phyloP scores from a whole-genome alignment of 2,113 vertebrate genomes.

The Thunnus maccoyii region DNA sequence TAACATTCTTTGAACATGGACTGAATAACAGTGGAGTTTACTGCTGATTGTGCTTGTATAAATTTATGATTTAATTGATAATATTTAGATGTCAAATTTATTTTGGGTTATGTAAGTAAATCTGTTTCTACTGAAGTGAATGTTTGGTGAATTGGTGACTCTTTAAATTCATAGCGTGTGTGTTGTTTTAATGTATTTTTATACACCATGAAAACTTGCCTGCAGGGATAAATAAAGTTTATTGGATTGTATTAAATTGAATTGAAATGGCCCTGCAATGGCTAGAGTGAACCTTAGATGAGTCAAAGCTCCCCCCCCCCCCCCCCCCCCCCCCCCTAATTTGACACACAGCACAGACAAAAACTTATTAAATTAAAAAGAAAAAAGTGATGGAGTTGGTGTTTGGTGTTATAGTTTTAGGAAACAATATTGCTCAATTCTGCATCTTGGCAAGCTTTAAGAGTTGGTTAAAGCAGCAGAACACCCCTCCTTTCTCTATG shows the following conservation, averaged over 20 bases:
- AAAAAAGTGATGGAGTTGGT: constrained; percentile 42
- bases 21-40: neutral
- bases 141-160: constrained; percentile 11
- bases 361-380: constrained; percentile 64
- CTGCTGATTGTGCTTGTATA: neutral
- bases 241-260: constrained; percentile 75
- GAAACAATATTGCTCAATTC: constrained; percentile 36
- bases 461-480: neutral
- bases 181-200: constrained; percentile 69
- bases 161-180: constrained; percentile 49
- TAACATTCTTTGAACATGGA: no score
- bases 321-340: constrained; percentile 28
- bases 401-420: constrained; percentile 22
- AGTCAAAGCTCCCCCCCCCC: constrained; percentile 31
- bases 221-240: constrained; percentile 73
- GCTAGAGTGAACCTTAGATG: constrained; percentile 60
- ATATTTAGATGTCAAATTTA: neutral
- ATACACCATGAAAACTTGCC: constrained; percentile 65
- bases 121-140: neutral
- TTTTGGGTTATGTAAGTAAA: neutral
- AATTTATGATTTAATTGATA: neutral
- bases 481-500: neutral
- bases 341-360: constrained; percentile 60
- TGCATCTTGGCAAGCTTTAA: constrained; percentile 28
- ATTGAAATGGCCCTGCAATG: constrained; percentile 67